phyloP scores from a whole-genome alignment of 2,113 vertebrate genomes.

The Hemiprocne comata region DNA sequence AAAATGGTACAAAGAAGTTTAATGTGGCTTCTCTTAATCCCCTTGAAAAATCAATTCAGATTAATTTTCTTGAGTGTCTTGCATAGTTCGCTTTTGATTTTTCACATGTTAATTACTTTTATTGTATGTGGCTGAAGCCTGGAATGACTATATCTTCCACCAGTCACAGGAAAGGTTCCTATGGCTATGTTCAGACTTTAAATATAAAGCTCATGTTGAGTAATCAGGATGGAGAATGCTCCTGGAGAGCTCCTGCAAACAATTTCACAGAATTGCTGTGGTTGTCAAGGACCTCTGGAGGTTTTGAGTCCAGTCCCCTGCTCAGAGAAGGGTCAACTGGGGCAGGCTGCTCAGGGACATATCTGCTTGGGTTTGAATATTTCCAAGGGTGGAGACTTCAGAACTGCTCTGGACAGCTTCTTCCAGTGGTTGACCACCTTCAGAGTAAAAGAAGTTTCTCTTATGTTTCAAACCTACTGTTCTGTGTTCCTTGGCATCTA shows the following conservation, averaged over 20 bases:
- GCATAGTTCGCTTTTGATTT: slow-evolving; percentile 46
- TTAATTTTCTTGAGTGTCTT: slow-evolving; percentile 46
- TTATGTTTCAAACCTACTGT: not conserved
- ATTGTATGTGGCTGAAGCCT: not conserved
- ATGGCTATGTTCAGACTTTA: not conserved
- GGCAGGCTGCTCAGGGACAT: not conserved
- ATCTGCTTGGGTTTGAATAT: not conserved
- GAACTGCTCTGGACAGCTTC: not conserved
- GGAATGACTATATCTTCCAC: not conserved
- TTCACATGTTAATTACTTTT: slow-evolving; percentile 4
- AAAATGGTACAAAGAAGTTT: slow-evolving; percentile 5
- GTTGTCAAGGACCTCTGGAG: not conserved
- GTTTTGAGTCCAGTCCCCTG: not conserved
- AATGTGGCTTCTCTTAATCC: slow-evolving; percentile 34
- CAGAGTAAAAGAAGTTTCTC: not conserved
- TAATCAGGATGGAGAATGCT: not conserved
- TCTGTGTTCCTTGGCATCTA: slow-evolving; percentile 58
- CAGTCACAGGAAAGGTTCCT: not conserved
- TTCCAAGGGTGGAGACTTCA: not conserved
- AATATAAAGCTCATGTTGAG: not conserved
- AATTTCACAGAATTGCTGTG: not conserved
- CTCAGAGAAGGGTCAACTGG: not conserved
- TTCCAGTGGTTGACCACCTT: not conserved
- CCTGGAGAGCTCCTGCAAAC: not conserved
- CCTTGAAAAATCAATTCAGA: slow-evolving; percentile 50